Base-by-base conservation (phyloP, 2,888 invertebrate species). In the Agrochola lota region DNA sequence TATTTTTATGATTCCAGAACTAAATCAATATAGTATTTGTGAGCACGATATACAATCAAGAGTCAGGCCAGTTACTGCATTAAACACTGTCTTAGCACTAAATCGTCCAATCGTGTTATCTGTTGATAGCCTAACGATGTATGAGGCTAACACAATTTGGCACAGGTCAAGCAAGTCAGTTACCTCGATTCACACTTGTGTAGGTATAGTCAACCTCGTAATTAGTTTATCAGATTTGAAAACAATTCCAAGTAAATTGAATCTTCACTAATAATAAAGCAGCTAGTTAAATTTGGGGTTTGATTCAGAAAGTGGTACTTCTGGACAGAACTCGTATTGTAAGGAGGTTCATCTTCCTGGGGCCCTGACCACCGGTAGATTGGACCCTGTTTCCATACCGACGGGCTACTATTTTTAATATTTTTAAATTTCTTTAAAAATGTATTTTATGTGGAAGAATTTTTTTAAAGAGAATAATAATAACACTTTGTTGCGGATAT, bases 101-200 rank as follows among this genome's bases (percentile, higher is more conserved):
- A 57, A 80, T 57, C 26, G 67, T 7, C 55, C 59, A 49, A 66
- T 70, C 43, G 12, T 35, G 40, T 69, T 59, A 64, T n/a, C 63
- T 46, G 26, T 20, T 20, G n/a, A 59, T 40, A 62, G 40, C 30
- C 66, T 83, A 55, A 70, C 83, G 30, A 77, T 40, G 49, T 67
- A 62, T 43, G 26, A 66, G 7, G 12, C 83, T 77, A 71, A 81
- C 67, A 43, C 67, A 77, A 81, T 81, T 83, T 77, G 70, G 70
- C 66, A 66, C 72, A 66, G 84, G 72, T 80, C 73, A 84, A 67
- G 60, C 46, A 23, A 59, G 55, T 26, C 30, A 59, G 55, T 59
- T 23, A 62, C 49, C 62, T 43, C 43, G 55, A 60, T 64, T 77
- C 60, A 68, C 67, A 71, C 40, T 52, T 43, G 67, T 76, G 57